Conservation (phyloP, 2,797 vertebrate genomes). For the Phylloscopus collybita region DNA sequence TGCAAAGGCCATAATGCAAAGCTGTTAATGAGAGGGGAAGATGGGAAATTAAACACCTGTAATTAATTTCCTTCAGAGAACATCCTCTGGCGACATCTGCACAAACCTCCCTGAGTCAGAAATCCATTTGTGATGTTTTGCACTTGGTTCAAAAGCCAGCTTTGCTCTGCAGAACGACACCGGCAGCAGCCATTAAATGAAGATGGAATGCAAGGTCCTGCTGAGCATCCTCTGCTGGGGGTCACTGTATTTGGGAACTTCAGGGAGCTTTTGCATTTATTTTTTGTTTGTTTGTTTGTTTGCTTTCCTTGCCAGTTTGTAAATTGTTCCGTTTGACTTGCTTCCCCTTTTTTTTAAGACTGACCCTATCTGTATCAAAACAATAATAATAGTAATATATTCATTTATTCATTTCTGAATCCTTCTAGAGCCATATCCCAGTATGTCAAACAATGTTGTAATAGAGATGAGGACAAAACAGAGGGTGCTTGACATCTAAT, state of each 20-base stretch:
- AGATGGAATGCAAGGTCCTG: neutral
- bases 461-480: conserved; percentile 53
- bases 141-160: neutral
- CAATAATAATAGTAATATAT: conserved; percentile 62
- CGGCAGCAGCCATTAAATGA: neutral
- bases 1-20: neutral
- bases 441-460: conserved; percentile 66
- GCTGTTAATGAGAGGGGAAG: neutral
- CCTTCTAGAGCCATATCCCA: conserved; percentile 63
- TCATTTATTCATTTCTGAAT: conserved; percentile 65
- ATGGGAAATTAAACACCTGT: conserved; percentile 20
- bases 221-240: neutral
- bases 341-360: conserved; percentile 43
- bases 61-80: neutral
- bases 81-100: conserved; percentile 10
- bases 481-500: conserved; percentile 66
- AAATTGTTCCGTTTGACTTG: conserved; percentile 40
- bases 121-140: neutral
- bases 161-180: neutral
- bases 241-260: neutral
- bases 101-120: neutral
- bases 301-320: neutral
- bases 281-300: neutral
- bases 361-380: conserved; percentile 33
- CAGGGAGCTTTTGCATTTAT: neutral